phyloP scores from a whole-genome alignment of 2,888 invertebrate species.

The Thecocarcelia acutangulata region DNA sequence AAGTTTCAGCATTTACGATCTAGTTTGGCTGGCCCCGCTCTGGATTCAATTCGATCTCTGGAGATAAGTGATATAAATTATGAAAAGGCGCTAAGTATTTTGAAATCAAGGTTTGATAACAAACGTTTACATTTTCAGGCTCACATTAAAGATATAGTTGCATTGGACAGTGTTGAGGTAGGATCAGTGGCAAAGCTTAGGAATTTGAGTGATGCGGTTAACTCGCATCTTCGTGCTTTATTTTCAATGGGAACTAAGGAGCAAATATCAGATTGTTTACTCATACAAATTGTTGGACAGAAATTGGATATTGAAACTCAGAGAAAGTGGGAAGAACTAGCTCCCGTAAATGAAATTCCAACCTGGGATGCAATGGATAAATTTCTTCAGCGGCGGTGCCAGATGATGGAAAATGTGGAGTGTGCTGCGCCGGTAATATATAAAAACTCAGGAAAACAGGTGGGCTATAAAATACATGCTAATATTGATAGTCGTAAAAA shows the following conservation, averaged over 20 bases:
- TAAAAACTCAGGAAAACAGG: slow-evolving; percentile 11
- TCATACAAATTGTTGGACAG: slow-evolving; percentile 41
- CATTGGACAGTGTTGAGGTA: too few relatives aligned
- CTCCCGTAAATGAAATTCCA: slow-evolving; percentile 46
- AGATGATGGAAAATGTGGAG: slow-evolving; percentile 48
- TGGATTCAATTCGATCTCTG: slow-evolving; percentile 57
- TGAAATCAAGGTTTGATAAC: slow-evolving; percentile 5
- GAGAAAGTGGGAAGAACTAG: slow-evolving; percentile 52
- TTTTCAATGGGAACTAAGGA: slow-evolving; percentile 53
- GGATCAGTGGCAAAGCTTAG: slow-evolving; percentile 49
- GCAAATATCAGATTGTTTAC: slow-evolving; percentile 52
- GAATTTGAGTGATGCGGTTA: slow-evolving; percentile 39
- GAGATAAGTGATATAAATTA: slow-evolving; percentile 61
- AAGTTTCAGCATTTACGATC: slow-evolving; percentile 62
- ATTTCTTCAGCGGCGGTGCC: slow-evolving; percentile 59
- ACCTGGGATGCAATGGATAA: slow-evolving; percentile 50
- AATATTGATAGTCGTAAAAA: slow-evolving; percentile 13
- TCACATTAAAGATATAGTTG: background rate
- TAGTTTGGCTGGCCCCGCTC: background rate
- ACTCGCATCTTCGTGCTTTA: slow-evolving; percentile 58
- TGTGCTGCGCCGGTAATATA: background rate
- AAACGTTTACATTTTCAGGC: too few relatives aligned
- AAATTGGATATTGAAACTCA: slow-evolving; percentile 50
- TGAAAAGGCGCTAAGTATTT: slow-evolving; percentile 46
- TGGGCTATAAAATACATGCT: slow-evolving; percentile 6